phyloP scores from a whole-genome alignment of 1,140 invertebrate genomes.

The Pseudachorutes palmiensis region DNA sequence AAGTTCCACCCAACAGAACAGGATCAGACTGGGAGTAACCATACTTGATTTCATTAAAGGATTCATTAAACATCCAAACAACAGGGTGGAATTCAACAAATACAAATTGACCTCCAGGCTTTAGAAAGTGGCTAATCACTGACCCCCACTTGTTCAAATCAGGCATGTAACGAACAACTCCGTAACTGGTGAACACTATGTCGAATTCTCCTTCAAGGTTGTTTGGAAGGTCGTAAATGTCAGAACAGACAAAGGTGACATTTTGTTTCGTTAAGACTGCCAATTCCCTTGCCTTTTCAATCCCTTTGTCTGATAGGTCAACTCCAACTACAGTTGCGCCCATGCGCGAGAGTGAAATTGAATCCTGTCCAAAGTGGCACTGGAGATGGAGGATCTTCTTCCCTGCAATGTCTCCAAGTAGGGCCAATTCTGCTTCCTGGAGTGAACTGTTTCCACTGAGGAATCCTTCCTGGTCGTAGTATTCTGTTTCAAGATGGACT shows the following conservation, averaged over 20 bases:
- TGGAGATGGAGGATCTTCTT: background rate
- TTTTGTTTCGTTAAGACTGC: background rate
- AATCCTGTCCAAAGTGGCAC: background rate
- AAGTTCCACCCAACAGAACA: background rate
- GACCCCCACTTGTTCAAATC: background rate
- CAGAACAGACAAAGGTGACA: background rate
- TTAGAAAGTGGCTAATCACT: background rate
- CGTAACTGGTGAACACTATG: background rate
- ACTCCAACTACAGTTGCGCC: background rate
- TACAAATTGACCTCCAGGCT: background rate
- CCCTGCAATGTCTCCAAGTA: background rate
- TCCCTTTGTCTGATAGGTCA: background rate
- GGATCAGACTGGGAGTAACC: background rate
- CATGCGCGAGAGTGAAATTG: background rate
- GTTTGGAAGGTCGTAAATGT: background rate
- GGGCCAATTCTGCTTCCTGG: background rate
- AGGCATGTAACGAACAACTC: background rate
- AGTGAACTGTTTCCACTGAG: background rate
- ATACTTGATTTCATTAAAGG: background rate
- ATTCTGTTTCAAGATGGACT: background rate
- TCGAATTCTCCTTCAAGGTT: background rate
- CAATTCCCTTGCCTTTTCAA: background rate
- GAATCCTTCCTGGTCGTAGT: background rate
- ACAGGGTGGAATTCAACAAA: background rate
- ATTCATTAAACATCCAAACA: background rate